Conservation (phyloP, 2,113 vertebrate species). For the Melanocharis versteri region DNA sequence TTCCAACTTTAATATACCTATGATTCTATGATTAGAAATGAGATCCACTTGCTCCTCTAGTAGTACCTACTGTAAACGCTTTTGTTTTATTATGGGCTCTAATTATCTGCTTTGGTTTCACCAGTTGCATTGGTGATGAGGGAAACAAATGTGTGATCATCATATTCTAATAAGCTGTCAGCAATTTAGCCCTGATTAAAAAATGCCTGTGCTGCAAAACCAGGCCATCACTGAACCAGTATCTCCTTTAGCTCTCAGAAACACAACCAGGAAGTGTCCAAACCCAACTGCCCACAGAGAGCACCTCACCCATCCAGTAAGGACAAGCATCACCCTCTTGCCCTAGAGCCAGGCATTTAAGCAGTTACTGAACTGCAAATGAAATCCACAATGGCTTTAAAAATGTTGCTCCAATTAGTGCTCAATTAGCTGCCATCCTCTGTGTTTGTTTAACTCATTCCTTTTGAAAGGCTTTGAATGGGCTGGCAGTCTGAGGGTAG, state of each 20-base stretch:
- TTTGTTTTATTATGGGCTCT: neutral
- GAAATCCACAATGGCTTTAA: slow-evolving; percentile 1
- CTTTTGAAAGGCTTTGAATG: neutral
- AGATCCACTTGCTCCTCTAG: neutral
- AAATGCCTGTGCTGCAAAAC: neutral
- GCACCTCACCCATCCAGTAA: neutral
- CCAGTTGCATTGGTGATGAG: neutral
- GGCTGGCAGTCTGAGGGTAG: neutral
- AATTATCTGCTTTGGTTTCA: neutral
- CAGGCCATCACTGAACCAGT: neutral
- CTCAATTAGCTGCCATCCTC: neutral
- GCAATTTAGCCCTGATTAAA: neutral
- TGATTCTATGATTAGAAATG: neutral
- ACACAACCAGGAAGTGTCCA: neutral
- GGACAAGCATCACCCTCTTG: neutral
- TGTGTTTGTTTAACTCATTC: neutral
- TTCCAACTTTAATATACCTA: neutral
- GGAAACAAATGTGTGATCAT: neutral
- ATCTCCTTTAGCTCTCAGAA: neutral
- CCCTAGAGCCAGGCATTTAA: neutral
- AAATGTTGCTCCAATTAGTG: slow-evolving; percentile 1
- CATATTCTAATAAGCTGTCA: neutral
- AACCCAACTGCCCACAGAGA: neutral
- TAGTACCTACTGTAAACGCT: neutral
- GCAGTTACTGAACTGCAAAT: neutral